Percentiles rank a stretch among this genome's conserved stretches.
Evolutionary conservation across 2,888 invertebrate species (phyloP).

Genomic region (Trissonchulus sp.): DNA sequence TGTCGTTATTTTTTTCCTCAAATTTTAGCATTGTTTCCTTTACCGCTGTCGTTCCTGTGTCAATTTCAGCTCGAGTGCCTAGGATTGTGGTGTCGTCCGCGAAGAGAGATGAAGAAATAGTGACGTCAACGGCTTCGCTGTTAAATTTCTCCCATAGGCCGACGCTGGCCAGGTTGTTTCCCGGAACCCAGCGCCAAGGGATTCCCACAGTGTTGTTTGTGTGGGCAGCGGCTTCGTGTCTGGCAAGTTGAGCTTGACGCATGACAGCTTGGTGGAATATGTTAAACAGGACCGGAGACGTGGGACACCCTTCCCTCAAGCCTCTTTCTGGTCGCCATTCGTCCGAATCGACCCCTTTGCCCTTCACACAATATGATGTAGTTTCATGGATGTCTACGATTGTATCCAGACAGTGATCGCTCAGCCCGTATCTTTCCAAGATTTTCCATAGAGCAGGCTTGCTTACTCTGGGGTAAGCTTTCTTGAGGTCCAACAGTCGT

Average conservation of each 20-base stretch:
- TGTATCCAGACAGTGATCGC: neutral
- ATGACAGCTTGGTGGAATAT: slow-evolving; percentile 13
- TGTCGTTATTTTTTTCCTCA: no score
- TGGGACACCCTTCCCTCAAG: neutral
- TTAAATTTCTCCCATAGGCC: no score
- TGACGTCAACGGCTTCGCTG: no score
- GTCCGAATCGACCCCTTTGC: neutral
- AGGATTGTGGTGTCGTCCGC: no score
- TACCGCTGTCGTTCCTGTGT: no score
- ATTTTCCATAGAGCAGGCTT: neutral
- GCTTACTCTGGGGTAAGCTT: neutral
- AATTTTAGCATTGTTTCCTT: no score
- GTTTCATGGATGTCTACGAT: slow-evolving; percentile 5
- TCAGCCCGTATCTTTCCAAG: neutral
- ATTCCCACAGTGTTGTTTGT: neutral
- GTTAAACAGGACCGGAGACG: slow-evolving; percentile 2
- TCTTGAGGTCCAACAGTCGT: neutral
- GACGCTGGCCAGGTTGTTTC: no score
- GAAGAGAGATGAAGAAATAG: no score
- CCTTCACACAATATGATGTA: slow-evolving; percentile 1
- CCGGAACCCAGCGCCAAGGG: neutral
- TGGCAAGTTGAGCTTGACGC: neutral
- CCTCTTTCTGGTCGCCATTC: neutral
- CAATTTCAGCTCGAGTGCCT: no score
- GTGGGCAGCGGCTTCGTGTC: neutral